Percentiles rank a stretch among this genome's conserved stretches.
phyloP scores from a whole-genome alignment of 2,113 vertebrate genomes.

The Circaetus cinerascens region DNA sequence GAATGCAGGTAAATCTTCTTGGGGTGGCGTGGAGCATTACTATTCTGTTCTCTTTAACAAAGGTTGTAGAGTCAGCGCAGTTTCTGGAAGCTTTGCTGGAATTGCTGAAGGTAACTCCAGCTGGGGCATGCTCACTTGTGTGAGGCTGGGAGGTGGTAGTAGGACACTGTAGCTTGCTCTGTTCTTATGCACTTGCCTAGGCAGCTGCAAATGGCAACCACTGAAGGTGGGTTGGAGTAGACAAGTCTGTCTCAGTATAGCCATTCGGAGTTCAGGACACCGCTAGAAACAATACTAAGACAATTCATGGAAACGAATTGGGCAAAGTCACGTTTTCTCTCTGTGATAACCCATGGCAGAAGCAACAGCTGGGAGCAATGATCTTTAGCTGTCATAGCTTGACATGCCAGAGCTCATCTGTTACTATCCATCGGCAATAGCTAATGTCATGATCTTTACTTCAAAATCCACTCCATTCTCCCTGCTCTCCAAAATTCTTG shows the following conservation, averaged over 20 bases:
- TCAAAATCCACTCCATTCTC: background rate
- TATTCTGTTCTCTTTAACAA: background rate
- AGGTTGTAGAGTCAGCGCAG: background rate
- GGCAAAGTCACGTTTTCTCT: background rate
- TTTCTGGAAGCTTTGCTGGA: background rate
- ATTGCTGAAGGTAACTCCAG: background rate
- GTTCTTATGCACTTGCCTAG: background rate
- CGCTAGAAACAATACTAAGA: background rate
- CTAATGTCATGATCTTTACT: background rate
- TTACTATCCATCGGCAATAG: background rate
- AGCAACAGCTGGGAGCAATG: background rate
- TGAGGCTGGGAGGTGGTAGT: background rate
- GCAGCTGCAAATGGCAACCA: background rate
- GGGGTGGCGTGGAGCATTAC: background rate
- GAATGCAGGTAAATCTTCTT: slow-evolving; percentile 47
- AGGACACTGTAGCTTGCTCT: background rate
- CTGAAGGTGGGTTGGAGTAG: background rate
- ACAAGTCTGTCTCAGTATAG: background rate
- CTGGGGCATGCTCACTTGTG: background rate
- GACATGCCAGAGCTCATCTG: background rate
- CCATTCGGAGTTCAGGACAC: background rate
- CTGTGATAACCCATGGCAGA: background rate
- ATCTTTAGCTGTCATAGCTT: background rate
- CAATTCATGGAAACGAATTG: background rate
- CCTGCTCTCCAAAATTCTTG: background rate